Base-by-base conservation (phyloP, 2,888 invertebrate genomes). In the Venusia cambrica region DNA sequence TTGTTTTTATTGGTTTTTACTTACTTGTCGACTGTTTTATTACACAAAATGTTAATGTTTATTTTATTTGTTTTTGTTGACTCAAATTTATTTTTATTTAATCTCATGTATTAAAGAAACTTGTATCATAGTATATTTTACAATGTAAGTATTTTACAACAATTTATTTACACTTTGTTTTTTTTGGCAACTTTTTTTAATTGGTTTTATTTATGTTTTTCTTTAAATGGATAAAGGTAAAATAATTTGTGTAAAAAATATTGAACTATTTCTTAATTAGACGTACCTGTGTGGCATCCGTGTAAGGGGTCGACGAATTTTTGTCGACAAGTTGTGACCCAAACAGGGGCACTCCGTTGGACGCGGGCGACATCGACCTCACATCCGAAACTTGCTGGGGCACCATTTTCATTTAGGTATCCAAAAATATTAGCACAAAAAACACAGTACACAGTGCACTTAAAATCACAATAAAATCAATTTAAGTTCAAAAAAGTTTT, bases 241-340 rank as follows among this genome's bases (percentile, higher is more conserved):
- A n/a, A n/a, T n/a, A n/a, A n/a, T n/a, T n/a, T n/a, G n/a, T n/a
- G 20, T 27, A 12, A 3, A 17, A 5, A 5, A 18, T 9, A 32
- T 42, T 18, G 45, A 35, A 9, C 31, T 42, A 40, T 7, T 41
- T 40, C 18, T 6, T 25, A 20, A 10, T 31, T 48, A n/a, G 48
- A 87, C 91, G 92, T 89, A 96, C 96, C 95, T 96, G 95, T 62
- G 98, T 99, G 47, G 98, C 98, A 90, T 99, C 98, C 69, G 97
- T 96, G 89, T 99, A 99, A 41, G 98, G 98, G 41, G 98, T 98
- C 32, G 92, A 89, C 14, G 97, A 97, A 77, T 94, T 94, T 83
- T 95, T 93, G 88, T 94, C 93, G 79, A 98, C 94, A 63, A 93
- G 90, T 77, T 95, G 94, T 37, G 97, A 97, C 59, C 97, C 97